These are phyloP conservation scores for Hucho hucho DNA, from an alignment of 2,113 vertebrate species.

Conservation along the genomic window DNA sequence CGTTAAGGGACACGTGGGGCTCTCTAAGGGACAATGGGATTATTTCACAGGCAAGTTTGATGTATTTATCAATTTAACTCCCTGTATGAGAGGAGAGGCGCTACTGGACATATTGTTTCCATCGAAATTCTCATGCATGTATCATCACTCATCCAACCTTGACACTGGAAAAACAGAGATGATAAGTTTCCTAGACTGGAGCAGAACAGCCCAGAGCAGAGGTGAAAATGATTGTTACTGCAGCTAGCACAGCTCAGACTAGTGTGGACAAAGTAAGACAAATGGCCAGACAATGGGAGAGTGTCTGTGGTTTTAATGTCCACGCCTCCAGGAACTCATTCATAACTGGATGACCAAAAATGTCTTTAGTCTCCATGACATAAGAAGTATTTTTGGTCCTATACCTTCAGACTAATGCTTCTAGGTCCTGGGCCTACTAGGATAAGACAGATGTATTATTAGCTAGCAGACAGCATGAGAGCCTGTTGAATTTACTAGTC, in stretches of 20 bases:
- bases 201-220: conserved; percentile 8
- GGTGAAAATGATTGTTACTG: no score
- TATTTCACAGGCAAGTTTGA: conserved; percentile 37
- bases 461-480: background rate
- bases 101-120: conserved; percentile 48
- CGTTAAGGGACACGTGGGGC: conserved; percentile 9
- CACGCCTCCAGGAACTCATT: background rate
- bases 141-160: conserved; percentile 49
- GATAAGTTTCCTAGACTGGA: conserved; percentile 18
- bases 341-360: background rate
- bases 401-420: background rate
- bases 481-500: no score
- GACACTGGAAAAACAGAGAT: conserved; percentile 54
- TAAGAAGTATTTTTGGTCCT: background rate
- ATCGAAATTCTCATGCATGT: conserved; percentile 45
- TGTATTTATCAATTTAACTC: conserved; percentile 48
- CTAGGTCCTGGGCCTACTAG: background rate
- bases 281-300: background rate
- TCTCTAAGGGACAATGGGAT: conserved; percentile 30
- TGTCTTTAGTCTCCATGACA: background rate
- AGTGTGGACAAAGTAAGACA: conserved; percentile 7
- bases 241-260: background rate
- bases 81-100: conserved; percentile 36
- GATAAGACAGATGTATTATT: background rate
- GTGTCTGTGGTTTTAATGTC: background rate